Conservation (phyloP, 2,113 vertebrate species). For the Pandion haliaetus region DNA sequence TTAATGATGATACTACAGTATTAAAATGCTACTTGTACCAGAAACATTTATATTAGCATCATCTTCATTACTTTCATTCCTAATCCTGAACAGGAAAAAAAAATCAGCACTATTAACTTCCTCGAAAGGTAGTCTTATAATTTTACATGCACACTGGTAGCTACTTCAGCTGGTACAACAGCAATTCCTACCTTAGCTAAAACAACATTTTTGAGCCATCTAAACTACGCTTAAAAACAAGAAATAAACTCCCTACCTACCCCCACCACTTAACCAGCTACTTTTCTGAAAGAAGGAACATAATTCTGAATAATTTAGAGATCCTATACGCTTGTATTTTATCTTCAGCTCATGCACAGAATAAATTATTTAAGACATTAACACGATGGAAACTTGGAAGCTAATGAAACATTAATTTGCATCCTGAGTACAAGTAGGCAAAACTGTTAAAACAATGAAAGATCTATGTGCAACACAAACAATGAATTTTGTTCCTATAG, state of each 20-base stretch:
- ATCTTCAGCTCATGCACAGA: slow-evolving; percentile 47
- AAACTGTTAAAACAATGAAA: slow-evolving; percentile 8
- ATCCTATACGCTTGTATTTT: slow-evolving; percentile 36
- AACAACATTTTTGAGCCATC: not conserved
- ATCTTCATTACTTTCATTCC: not conserved
- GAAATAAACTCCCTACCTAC: not conserved
- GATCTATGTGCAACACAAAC: not conserved
- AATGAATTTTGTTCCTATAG: not conserved
- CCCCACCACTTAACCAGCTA: not conserved
- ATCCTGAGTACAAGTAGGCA: slow-evolving; percentile 39
- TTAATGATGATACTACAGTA: not conserved
- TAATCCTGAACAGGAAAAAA: not conserved
- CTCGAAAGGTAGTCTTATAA: not conserved
- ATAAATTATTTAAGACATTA: slow-evolving; percentile 58
- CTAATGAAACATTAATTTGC: slow-evolving; percentile 67
- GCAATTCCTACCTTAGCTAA: not conserved
- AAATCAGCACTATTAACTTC: not conserved
- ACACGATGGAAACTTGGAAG: slow-evolving; percentile 54
- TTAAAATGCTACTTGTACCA: not conserved
- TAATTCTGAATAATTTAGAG: slow-evolving; percentile 56
- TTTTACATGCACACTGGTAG: not conserved
- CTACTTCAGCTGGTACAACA: not conserved
- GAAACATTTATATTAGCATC: not conserved
- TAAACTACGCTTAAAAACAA: not conserved
- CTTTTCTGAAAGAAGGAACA: not conserved